phyloP scores from a whole-genome alignment of 1,140 invertebrate genomes.

The Zaprionus davidi region DNA sequence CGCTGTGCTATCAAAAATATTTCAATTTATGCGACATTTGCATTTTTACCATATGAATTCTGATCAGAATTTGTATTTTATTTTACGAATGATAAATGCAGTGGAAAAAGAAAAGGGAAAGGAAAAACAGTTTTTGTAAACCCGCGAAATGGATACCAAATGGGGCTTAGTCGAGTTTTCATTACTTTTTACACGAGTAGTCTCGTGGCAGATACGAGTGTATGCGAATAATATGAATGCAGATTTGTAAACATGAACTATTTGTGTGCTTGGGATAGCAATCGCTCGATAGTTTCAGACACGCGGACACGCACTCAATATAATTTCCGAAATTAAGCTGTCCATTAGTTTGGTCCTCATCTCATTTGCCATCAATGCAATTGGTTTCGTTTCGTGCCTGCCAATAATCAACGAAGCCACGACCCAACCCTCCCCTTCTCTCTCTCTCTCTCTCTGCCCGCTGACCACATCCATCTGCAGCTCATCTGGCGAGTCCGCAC shows the following conservation, averaged over 20 bases:
- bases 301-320: constrained; percentile 14
- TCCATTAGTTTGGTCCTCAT: constrained; percentile 25
- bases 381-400: constrained; percentile 67
- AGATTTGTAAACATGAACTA: neutral
- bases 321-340: constrained; percentile 37
- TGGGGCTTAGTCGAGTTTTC: constrained; percentile 27
- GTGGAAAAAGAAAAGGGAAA: too few species aligned
- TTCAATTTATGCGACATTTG: constrained; percentile 68
- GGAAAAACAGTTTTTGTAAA: too few species aligned
- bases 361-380: constrained; percentile 49
- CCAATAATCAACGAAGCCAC: constrained; percentile 55
- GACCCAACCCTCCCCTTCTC: neutral
- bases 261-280: neutral
- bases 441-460: neutral
- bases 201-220: too few species aligned
- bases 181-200: constrained; percentile 36
- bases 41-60: constrained; percentile 53
- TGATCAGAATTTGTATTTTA: constrained; percentile 7
- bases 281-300: constrained; percentile 8
- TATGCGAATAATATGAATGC: neutral
- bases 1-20: constrained; percentile 57
- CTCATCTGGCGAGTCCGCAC: constrained; percentile 16
- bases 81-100: too few species aligned
- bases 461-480: neutral
- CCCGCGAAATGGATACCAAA: too few species aligned